phyloP scores from a whole-genome alignment of 1,140 invertebrate genomes.

The Drosophila melanogaster region Release_6_plus_ISO1_MT NT_033779.5:13173001-13173500 shows the following conservation, averaged over 20 bases:
- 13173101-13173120: slow-evolving; percentile 97
- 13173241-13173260: slow-evolving; percentile 95
- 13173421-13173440: slow-evolving; percentile 85
- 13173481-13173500: slow-evolving; percentile 28
- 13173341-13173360: slow-evolving; percentile 85
- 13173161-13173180: slow-evolving; percentile 87
- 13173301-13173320: slow-evolving; percentile 93
- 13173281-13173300: slow-evolving; percentile 91
- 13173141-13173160: slow-evolving; percentile 92
- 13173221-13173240: slow-evolving; percentile 97
- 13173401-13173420: slow-evolving; percentile 85
- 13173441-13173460: slow-evolving; percentile 73
- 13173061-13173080: slow-evolving; percentile 95
- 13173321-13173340: slow-evolving; percentile 89
- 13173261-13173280: slow-evolving; percentile 95
- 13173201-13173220: slow-evolving; percentile 98
- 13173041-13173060: slow-evolving; percentile 97
- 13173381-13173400: slow-evolving; percentile 73
- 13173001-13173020: slow-evolving; percentile 98
- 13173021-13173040: slow-evolving; percentile 97
- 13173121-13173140: slow-evolving; percentile 96
- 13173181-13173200: slow-evolving; percentile 95
- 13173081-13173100: slow-evolving; percentile 96
- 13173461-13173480: slow-evolving; percentile 64
- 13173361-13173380: slow-evolving; percentile 85